Base-by-base conservation (phyloP, 37 sponge, comb jelly and placozoan species). In the Spongilla lacustris region DNA sequence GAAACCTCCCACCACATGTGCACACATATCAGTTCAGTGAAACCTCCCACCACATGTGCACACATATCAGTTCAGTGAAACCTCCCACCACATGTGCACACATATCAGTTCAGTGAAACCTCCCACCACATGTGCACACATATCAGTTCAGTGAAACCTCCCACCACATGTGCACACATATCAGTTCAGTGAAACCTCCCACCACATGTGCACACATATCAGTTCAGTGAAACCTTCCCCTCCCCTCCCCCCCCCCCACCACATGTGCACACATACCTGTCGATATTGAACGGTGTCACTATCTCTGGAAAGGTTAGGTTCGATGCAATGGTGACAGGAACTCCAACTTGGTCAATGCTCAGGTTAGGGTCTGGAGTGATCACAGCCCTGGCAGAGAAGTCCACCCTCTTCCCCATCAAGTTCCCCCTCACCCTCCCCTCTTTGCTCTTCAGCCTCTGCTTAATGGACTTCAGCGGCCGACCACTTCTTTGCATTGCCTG, bases 391-490 rank as follows among this genome's bases (percentile, higher is more conserved):
- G 99, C 98, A 0, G 99, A 99, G 80, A 99, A 99, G 77, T 99
- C 99, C n/a, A 99, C 99, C 74, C 99, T 91, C 83, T 99, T 99
- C 49, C 99, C 99, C 99, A 99, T 99, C 78, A 99, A 79, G 81
- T 99, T 99, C 2, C 99, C 99, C 48, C 99, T 84, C 26, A 99
- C 93, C 74, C 99, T 92, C 0, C 99, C 99, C 88, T 99, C 99
- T 73, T 99, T 99, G 77, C 92, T 91, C 81, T 99, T 99, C 41
- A 99, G 85, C 49, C 99, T 58, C 76, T 97, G 96, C 76, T 99
- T 99, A 74, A 99, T 78, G 2, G 99, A 97, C 81, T 99, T 99
- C 38, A 99, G 92, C 0, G 98, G 96, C 23, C 98, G 87, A 0
- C 99, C 99, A 30, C 95, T 85, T 30, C 95, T 79, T 75, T 99